Conservation (phyloP, 2,113 vertebrate species). For the Pardalotus punctatus region DNA sequence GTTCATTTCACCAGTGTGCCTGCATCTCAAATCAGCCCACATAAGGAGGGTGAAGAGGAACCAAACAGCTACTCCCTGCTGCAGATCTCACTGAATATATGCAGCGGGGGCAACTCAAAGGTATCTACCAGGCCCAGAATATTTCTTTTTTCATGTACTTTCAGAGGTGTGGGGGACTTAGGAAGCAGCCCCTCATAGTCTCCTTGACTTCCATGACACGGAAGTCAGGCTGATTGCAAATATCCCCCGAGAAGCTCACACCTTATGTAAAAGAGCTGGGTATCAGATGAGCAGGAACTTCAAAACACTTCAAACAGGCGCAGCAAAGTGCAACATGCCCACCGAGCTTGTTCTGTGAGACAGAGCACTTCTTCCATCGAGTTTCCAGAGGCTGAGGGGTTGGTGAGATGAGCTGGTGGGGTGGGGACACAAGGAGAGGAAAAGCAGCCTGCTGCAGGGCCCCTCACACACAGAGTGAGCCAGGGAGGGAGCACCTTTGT, state of each 20-base stretch:
- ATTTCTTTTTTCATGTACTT: not conserved
- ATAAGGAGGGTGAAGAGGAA: not conserved
- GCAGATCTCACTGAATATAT: conserved; percentile 53
- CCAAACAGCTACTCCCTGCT: not conserved
- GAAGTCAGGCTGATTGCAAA: not conserved
- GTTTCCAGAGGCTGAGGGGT: not conserved
- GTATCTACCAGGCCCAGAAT: not conserved
- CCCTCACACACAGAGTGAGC: not conserved
- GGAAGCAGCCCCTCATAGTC: not conserved
- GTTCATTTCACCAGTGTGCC: not conserved
- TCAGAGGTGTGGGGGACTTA: not conserved
- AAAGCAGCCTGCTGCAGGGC: not conserved
- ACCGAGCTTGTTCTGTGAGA: not conserved
- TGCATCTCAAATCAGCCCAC: conserved; percentile 31
- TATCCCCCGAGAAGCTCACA: not conserved
- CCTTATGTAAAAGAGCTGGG: not conserved
- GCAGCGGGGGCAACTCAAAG: not conserved
- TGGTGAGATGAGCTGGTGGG: not conserved
- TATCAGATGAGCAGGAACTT: not conserved
- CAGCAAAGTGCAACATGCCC: not conserved
- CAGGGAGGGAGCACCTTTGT: not conserved
- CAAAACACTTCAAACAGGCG: not conserved
- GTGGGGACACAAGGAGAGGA: not conserved
- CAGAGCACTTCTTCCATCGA: not conserved
- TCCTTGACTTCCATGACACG: not conserved